Conservation (phyloP, 64 coral and sea anemone species). For the Acropora tenuis region DNA sequence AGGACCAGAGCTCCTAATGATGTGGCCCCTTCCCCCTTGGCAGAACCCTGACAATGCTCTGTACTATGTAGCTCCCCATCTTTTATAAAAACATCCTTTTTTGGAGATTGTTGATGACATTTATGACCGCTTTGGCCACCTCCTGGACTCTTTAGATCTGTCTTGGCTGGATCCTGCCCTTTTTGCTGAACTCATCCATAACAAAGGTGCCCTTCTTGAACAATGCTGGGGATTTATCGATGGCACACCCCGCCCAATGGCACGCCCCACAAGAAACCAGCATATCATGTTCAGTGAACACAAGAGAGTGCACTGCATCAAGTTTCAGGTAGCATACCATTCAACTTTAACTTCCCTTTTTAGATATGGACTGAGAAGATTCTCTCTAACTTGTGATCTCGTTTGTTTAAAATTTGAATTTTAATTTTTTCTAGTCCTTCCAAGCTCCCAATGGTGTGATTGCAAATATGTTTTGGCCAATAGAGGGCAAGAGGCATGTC, state of each 20-base stretch:
- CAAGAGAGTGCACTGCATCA: no score
- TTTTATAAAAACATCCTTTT: conserved; percentile 4
- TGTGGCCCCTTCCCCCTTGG: not conserved
- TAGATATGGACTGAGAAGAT: not conserved
- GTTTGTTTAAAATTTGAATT: not conserved
- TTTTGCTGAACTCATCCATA: not conserved
- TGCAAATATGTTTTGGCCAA: no score
- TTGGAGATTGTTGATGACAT: not conserved
- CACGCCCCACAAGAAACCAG: no score
- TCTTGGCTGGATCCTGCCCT: not conserved
- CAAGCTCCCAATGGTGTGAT: no score
- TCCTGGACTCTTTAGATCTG: not conserved
- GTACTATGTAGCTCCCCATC: not conserved
- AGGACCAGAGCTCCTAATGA: not conserved
- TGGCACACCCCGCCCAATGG: not conserved
- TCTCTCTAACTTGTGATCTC: not conserved
- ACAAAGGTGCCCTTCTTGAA: not conserved
- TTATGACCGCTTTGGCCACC: not conserved
- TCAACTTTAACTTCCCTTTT: not conserved
- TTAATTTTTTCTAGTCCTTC: no score
- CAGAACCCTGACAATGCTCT: not conserved
- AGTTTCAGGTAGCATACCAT: not conserved
- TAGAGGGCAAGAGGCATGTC: no score
- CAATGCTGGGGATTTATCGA: not conserved
- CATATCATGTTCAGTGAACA: no score